Conservation (phyloP, 2,888 invertebrate species). For the Neuroscelio doddi region DNA sequence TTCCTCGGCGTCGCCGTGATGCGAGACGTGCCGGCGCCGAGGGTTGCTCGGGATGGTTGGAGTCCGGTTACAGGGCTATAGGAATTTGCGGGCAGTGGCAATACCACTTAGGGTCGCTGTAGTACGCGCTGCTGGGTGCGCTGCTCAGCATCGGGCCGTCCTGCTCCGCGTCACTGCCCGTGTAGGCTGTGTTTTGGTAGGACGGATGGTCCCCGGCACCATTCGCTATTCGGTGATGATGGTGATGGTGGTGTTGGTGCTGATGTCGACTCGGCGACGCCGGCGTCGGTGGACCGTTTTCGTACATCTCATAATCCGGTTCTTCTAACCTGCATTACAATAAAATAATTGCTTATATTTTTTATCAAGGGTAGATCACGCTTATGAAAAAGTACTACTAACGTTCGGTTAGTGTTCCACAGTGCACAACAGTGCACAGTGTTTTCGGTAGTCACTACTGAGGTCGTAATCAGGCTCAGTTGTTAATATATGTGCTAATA, state of each 20-base stretch:
- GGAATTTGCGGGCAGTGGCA: too few relatives aligned
- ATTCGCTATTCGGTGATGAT: conserved; percentile 51
- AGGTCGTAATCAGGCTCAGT: too few relatives aligned
- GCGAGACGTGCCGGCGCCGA: too few relatives aligned
- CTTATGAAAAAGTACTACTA: neutral
- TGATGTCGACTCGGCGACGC: conserved; percentile 57
- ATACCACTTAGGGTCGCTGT: too few relatives aligned
- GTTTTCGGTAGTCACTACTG: too few relatives aligned
- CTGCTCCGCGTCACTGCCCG: conserved; percentile 73
- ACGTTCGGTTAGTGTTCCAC: too few relatives aligned
- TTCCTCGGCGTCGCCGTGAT: too few relatives aligned
- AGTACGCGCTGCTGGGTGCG: conserved; percentile 84
- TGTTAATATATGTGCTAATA: too few relatives aligned
- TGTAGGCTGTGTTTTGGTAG: conserved; percentile 82
- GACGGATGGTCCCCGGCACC: conserved; percentile 73
- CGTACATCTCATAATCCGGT: conserved; percentile 71
- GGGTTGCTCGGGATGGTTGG: too few relatives aligned
- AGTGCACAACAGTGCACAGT: too few relatives aligned
- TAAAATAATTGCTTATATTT: conserved; percentile 5
- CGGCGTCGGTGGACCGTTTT: conserved; percentile 66
- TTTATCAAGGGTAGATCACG: neutral
- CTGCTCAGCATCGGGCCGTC: conserved; percentile 74
- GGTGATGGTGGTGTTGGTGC: conserved; percentile 34
- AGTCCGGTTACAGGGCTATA: too few relatives aligned
- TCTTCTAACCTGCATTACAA: conserved; percentile 63